These are phyloP conservation scores for Lasiurus cinereus DNA, from an alignment of 2,113 vertebrate species.

Conservation along the genomic window DNA sequence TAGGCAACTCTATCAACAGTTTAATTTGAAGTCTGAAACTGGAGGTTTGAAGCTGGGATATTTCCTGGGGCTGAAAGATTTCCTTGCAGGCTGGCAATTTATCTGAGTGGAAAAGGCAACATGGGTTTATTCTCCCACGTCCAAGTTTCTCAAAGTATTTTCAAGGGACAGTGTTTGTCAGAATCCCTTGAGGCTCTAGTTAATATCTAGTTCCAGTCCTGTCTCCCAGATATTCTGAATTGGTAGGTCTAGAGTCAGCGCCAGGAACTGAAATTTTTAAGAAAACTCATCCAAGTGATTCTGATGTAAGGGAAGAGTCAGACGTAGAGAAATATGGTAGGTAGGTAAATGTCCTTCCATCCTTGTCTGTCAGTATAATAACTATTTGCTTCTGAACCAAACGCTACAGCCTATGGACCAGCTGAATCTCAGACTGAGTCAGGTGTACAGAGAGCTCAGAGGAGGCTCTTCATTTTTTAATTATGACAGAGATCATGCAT, in stretches of 20 bases:
- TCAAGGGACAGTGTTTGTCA: neutral
- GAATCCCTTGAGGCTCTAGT: neutral
- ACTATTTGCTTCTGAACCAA: constrained; percentile 12
- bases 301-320: neutral
- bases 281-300: neutral
- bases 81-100: neutral
- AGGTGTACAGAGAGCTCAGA: neutral
- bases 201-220: neutral
- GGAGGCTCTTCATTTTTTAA: neutral
- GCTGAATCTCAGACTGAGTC: neutral
- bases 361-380: neutral
- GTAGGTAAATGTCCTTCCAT: neutral
- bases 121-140: neutral
- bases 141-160: neutral
- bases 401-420: neutral
- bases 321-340: neutral
- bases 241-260: neutral
- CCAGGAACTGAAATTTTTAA: neutral
- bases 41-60: neutral
- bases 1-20: neutral
- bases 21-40: constrained; percentile 43
- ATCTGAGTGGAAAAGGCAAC: constrained; percentile 1
- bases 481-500: neutral
- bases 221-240: neutral
- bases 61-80: neutral